Evolutionary conservation across 2,797 vertebrate species (phyloP).

Genomic region (Melanotaenia maccullochi): DNA sequence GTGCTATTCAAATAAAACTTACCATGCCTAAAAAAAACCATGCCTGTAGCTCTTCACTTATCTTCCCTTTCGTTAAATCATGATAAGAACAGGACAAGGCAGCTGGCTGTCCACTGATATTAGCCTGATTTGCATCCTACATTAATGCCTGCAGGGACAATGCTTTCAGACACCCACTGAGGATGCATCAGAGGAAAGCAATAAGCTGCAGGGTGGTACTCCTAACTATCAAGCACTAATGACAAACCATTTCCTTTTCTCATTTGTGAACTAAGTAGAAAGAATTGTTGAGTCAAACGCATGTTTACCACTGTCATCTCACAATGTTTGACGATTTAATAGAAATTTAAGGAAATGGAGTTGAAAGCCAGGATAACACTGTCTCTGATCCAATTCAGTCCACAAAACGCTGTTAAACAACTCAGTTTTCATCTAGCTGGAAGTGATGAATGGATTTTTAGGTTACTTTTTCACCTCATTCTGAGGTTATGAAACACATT

Average conservation of each 20-base stretch:
- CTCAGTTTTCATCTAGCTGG: neutral
- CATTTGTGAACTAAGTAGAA: slow-evolving; percentile 11
- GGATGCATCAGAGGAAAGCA: slow-evolving; percentile 27
- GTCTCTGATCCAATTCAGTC: slow-evolving; percentile 1
- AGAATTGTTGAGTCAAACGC: neutral
- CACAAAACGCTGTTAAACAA: slow-evolving; percentile 6
- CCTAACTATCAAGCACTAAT: slow-evolving; percentile 12
- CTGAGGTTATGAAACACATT: neutral
- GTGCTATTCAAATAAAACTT: neutral
- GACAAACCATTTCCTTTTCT: slow-evolving; percentile 22
- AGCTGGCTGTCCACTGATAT: slow-evolving; percentile 44
- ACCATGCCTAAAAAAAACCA: slow-evolving; percentile 48
- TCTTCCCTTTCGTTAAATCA: slow-evolving; percentile 80
- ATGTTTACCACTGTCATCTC: slow-evolving; percentile 10
- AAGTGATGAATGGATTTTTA: neutral
- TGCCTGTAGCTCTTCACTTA: slow-evolving; percentile 30
- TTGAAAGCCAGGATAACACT: neutral
- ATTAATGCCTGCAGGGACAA: neutral
- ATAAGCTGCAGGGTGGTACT: slow-evolving; percentile 19
- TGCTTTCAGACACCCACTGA: slow-evolving; percentile 21
- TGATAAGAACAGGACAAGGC: slow-evolving; percentile 82
- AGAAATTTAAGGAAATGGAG: neutral
- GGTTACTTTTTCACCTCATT: neutral
- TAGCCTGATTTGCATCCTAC: slow-evolving; percentile 11
- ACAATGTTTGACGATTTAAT: neutral